phyloP scores from a whole-genome alignment of 2,797 vertebrate species.

The Gallinago nigripennis region DNA sequence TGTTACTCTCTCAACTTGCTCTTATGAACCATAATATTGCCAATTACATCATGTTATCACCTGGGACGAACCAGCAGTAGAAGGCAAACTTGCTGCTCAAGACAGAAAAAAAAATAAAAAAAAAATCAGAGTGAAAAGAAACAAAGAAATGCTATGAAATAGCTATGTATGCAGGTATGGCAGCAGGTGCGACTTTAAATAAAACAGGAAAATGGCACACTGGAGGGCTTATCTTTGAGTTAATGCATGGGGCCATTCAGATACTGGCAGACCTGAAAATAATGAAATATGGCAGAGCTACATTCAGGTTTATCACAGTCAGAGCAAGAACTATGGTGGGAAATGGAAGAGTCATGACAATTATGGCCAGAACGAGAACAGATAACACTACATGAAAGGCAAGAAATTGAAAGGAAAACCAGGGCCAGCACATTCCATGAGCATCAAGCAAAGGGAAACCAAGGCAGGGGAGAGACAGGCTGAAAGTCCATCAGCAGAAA shows the following conservation, averaged over 20 bases:
- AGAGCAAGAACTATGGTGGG: neutral
- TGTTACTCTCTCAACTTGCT: neutral
- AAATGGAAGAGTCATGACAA: neutral
- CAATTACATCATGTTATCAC: neutral
- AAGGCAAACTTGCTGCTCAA: neutral
- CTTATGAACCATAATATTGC: neutral
- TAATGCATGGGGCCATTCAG: neutral
- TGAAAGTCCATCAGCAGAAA: neutral
- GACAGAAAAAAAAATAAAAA: neutral
- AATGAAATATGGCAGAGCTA: neutral
- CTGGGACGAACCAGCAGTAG: neutral
- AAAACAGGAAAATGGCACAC: neutral
- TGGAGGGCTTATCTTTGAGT: neutral
- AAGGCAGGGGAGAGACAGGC: neutral
- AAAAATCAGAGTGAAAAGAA: neutral
- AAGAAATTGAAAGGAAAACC: neutral
- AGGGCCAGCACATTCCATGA: neutral
- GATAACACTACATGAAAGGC: neutral
- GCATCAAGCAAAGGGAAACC: neutral
- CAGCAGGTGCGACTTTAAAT: neutral
- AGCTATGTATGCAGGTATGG: neutral
- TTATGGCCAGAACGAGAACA: neutral
- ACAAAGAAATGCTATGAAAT: neutral
- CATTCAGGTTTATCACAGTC: neutral
- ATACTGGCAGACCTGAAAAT: neutral